A percentile compares a stretch with the other conserved stretches of the same genome.
phyloP scores from a whole-genome alignment of 1,140 invertebrate genomes.

The Harlomillsia oculata region DNA sequence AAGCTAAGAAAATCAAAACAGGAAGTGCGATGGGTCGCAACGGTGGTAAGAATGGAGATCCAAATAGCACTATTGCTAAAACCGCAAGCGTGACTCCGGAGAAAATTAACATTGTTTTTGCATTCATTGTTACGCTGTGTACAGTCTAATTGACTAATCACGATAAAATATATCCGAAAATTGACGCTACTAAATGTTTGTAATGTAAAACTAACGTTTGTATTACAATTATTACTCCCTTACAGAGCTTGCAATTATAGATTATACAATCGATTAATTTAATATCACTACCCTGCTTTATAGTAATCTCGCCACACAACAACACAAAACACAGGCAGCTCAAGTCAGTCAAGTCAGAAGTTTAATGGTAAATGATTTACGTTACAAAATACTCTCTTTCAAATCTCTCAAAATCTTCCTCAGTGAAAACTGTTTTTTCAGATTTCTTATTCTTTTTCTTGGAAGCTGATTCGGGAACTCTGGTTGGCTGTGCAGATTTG shows the following conservation, averaged over 20 bases:
- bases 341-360: neutral
- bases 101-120: slow-evolving; percentile 13
- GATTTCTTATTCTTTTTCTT: slow-evolving; percentile 7
- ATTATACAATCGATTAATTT: no score
- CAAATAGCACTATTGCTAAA: slow-evolving; percentile 25
- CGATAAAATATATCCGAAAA: no score
- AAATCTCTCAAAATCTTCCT: slow-evolving; percentile 33
- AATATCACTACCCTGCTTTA: neutral
- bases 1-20: slow-evolving; percentile 14
- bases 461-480: neutral
- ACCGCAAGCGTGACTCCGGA: slow-evolving; percentile 4
- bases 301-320: neutral
- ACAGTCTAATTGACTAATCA: no score
- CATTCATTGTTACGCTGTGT: no score
- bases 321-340: neutral
- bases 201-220: no score
- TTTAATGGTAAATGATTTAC: neutral
- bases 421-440: slow-evolving; percentile 22
- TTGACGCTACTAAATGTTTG: no score
- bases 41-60: slow-evolving; percentile 31
- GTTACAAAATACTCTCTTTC: slow-evolving; percentile 34
- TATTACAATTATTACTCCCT: no score
- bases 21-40: slow-evolving; percentile 18
- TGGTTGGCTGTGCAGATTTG: neutral
- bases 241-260: no score